phyloP scores from a whole-genome alignment of 2,888 invertebrate genomes.

The Aphidius colemani region DNA sequence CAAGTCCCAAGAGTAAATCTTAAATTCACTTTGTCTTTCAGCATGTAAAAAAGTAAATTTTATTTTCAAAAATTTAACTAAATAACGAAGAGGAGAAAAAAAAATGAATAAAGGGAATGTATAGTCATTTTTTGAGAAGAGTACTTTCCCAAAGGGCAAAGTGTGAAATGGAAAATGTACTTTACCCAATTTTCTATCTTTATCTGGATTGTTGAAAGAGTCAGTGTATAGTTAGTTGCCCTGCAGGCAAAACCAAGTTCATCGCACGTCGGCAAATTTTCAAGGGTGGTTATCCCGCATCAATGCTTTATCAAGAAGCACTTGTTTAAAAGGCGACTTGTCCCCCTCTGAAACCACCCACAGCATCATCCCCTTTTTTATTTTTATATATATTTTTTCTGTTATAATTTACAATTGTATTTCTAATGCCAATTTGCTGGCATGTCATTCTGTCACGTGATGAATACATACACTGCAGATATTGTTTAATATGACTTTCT shows the following conservation, averaged over 20 bases:
- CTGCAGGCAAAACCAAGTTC: conserved; percentile 12
- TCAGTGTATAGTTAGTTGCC: background rate
- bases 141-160: conserved; percentile 7
- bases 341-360: conserved; percentile 34
- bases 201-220: conserved; percentile 19
- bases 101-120: too few relatives aligned
- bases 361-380: conserved; percentile 22
- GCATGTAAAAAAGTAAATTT: conserved; percentile 25
- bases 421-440: conserved; percentile 12
- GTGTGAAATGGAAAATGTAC: background rate
- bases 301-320: conserved; percentile 61
- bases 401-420: too few relatives aligned
- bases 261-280: conserved; percentile 50
- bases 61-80: conserved; percentile 44
- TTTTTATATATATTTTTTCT: too few relatives aligned
- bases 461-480: background rate
- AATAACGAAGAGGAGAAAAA: conserved; percentile 39
- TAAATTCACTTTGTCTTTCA: conserved; percentile 19
- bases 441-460: conserved; percentile 20
- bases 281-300: conserved; percentile 57
- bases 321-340: conserved; percentile 58
- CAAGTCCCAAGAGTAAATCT: conserved; percentile 11
- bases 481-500: conserved; percentile 3
- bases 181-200: too few relatives aligned
- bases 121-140: too few relatives aligned